Evolutionary conservation across 23 tunicate species (phyloP).

Genomic region (Halocynthia roretzi): DNA sequence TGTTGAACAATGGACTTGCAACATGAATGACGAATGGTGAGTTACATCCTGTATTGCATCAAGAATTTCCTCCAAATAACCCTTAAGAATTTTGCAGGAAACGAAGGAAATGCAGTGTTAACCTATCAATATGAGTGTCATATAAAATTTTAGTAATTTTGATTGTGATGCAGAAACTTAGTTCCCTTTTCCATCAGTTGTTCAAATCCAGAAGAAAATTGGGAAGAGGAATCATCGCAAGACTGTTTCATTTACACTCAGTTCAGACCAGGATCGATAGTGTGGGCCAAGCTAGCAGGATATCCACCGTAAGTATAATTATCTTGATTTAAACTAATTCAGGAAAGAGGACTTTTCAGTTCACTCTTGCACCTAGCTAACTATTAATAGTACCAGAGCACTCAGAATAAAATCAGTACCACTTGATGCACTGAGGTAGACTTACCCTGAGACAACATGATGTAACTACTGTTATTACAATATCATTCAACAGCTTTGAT

Average conservation of each 20-base stretch:
- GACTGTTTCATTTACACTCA: slow-evolving; percentile 66
- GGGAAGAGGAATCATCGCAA: slow-evolving; percentile 36
- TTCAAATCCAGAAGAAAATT: slow-evolving; percentile 58
- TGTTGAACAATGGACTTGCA: slow-evolving; percentile 71
- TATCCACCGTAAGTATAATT: slow-evolving; percentile 67
- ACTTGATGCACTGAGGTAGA: too few species aligned
- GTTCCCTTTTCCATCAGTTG: slow-evolving; percentile 29
- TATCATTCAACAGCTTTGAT: neutral
- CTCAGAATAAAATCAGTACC: too few species aligned
- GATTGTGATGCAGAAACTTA: neutral
- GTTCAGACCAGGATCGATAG: slow-evolving; percentile 73
- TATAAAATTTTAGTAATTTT: neutral
- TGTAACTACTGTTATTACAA: too few species aligned
- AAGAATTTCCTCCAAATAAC: too few species aligned
- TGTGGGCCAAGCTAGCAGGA: slow-evolving; percentile 91
- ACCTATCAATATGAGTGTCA: too few species aligned
- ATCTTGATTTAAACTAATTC: neutral
- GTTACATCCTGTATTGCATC: too few species aligned
- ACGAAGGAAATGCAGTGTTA: too few species aligned
- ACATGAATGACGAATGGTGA: slow-evolving; percentile 37
- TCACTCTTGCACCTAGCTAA: too few species aligned
- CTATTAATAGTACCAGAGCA: too few species aligned
- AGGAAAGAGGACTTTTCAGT: too few species aligned
- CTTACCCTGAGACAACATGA: too few species aligned
- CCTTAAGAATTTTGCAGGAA: neutral